Conservation (phyloP, 2,888 invertebrate species). For the Liodrosophila aerea region DNA sequence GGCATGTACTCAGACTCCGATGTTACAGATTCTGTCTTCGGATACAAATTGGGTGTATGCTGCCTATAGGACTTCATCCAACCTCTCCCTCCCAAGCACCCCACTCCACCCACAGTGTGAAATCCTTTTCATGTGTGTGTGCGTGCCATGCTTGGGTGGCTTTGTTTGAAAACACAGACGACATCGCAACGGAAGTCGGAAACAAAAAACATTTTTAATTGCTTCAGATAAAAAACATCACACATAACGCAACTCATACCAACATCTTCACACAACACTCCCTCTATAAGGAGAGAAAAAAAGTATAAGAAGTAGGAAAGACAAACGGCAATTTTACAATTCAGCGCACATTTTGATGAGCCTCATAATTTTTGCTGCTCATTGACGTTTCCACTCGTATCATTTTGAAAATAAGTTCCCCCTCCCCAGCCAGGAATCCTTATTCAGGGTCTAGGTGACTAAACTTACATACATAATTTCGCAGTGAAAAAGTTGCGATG, state of each 20-base stretch:
- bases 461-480: no score
- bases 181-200: constrained; percentile 53
- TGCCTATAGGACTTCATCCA: neutral
- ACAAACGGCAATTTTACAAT: constrained; percentile 76
- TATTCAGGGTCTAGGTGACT: no score
- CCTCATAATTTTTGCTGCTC: constrained; percentile 73
- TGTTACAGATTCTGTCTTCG: neutral
- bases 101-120: constrained; percentile 8
- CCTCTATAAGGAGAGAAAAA: constrained; percentile 2
- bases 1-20: constrained; percentile 18
- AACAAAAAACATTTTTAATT: constrained; percentile 74
- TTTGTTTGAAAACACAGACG: constrained; percentile 37
- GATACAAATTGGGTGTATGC: neutral
- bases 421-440: neutral
- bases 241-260: constrained; percentile 47
- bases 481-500: no score
- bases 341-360: constrained; percentile 77
- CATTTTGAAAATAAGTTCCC: constrained; percentile 37
- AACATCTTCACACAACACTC: neutral
- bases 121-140: constrained; percentile 37
- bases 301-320: constrained; percentile 22
- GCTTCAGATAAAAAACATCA: constrained; percentile 78
- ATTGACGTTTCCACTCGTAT: constrained; percentile 65
- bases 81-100: constrained; percentile 19
- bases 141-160: constrained; percentile 29